Base-by-base conservation (phyloP, 2,797 vertebrate species). In the Platyrinchus mystaceus region DNA sequence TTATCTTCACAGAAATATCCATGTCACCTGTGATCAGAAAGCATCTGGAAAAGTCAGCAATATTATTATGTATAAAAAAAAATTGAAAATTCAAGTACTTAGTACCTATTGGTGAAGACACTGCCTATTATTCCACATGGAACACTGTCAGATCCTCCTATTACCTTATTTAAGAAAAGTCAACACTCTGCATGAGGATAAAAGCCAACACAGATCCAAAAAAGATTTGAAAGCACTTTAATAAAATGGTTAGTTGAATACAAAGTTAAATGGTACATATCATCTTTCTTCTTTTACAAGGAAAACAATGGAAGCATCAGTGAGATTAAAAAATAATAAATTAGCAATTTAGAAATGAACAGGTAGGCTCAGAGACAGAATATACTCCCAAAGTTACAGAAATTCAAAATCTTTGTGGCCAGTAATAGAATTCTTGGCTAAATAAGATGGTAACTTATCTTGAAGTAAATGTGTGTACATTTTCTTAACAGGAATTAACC, bases 41-140 rank as follows among this genome's bases (percentile, higher is more conserved):
- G 23, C 7, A 62, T n/a, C 13, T 41, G 21, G 26, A 53, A 63
- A 77, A 83, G 4, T 7, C 49, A 56, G 2, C 2, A 74, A 37
- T 47, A 26, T 30, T 63, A 56, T n/a, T n/a, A 46, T 28, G 5
- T 11, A 53, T 49, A 20, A 24, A n/a, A 36, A 44, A 46, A 30
- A 0, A 2, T n/a, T 3, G 5, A 37, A 34, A 52, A 52, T 62
- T 71, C 12, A 26, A 73, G 16, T 28, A 46, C 4, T 39, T 60
- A 49, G 4, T 10, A 37, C 5, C 6, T 36, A 24, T 10, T n/a
- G 67, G 4, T 67, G 44, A 75, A 63, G 27, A 58, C 15, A 62
- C 1, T 53, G 43, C 8, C 4, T 50, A 34, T 1, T 28, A 53
- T 1, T 90, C 77, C 2, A 0, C 46, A 39, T 20, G 4, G 34